Percentiles rank a stretch among this genome's conserved stretches.
Conservation (phyloP, 1,140 invertebrate species). For the Ceratosolen fusciceps region DNA sequence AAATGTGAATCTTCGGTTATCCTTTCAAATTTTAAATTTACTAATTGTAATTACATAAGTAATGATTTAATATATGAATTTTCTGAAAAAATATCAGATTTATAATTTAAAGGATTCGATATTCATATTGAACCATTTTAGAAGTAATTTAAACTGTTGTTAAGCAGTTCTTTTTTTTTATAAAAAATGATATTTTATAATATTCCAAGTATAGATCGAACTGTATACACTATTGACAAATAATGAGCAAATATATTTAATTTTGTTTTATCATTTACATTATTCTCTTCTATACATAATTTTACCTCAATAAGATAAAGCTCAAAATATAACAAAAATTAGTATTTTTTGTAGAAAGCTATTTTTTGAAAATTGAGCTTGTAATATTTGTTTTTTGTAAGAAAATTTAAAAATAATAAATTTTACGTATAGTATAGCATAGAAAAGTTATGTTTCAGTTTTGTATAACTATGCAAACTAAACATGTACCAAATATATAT, state of each 20-base stretch:
- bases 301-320: background rate
- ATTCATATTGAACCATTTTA: background rate
- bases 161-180: background rate
- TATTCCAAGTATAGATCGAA: background rate
- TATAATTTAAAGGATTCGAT: background rate
- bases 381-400: too few relatives aligned
- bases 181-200: background rate
- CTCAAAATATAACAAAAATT: background rate
- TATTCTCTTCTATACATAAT: background rate
- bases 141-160: background rate
- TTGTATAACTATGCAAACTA: too few relatives aligned
- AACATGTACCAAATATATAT: too few relatives aligned
- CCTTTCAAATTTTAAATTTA: too few relatives aligned
- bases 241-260: background rate
- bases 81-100: background rate
- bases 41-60: too few relatives aligned
- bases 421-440: too few relatives aligned
- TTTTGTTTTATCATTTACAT: constrained; percentile 2
- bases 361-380: too few relatives aligned
- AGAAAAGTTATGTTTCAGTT: too few relatives aligned
- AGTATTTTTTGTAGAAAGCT: too few relatives aligned
- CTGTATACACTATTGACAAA: background rate
- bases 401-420: too few relatives aligned
- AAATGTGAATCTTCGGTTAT: too few relatives aligned
- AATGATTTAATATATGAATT: background rate